Evolutionary conservation across 2,797 vertebrate species (phyloP).

Genomic region (Gymnopithys bicolor): DNA sequence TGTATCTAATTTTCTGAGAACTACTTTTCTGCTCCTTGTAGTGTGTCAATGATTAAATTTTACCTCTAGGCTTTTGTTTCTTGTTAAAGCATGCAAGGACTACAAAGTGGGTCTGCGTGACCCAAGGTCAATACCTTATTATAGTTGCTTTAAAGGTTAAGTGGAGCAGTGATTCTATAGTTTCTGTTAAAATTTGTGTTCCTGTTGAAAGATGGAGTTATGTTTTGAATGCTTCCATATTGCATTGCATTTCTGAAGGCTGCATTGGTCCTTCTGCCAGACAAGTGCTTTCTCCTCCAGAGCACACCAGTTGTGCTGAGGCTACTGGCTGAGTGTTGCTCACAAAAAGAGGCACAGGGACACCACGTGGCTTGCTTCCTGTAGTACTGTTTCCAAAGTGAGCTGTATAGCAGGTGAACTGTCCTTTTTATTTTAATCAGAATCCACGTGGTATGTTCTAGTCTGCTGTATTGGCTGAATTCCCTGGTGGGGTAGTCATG

Average conservation of each 20-base stretch:
- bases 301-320: rapidly evolving
- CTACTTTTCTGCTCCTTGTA: not conserved
- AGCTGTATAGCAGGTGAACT: not conserved
- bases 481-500: not conserved
- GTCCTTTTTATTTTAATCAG: not conserved
- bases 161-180: not conserved
- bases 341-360: not conserved
- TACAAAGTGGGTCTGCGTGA: not conserved
- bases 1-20: not conserved
- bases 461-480: rapidly evolving
- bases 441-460: rapidly evolving
- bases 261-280: not conserved
- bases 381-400: not conserved
- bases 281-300: not conserved
- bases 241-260: rapidly evolving
- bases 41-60: not conserved
- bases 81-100: not conserved
- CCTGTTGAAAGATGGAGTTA: not conserved
- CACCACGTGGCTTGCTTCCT: rapidly evolving
- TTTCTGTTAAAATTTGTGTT: not conserved
- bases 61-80: not conserved
- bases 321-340: not conserved
- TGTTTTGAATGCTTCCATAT: not conserved
- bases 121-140: not conserved
- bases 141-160: not conserved